phyloP scores from a whole-genome alignment of 1,140 invertebrate species.

The Choristoneura fumiferana region DNA sequence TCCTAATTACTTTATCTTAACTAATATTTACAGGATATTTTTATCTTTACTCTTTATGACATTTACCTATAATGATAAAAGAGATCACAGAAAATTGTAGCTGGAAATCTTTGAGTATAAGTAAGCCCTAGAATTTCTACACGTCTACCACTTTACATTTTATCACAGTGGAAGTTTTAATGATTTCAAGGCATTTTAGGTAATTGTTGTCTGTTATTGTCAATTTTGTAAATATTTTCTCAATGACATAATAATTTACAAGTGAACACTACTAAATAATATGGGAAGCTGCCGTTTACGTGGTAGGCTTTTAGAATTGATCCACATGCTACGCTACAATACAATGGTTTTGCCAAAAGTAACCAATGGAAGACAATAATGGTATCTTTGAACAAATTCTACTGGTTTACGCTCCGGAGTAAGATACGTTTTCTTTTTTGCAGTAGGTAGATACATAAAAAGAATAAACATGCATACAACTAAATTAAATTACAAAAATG shows the following conservation, averaged over 20 bases:
- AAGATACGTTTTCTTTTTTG: constrained; percentile 48
- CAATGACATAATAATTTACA: constrained; percentile 18
- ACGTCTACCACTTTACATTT: constrained; percentile 72
- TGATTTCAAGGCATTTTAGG: constrained; percentile 65
- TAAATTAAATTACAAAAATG: constrained; percentile 73
- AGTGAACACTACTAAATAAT: constrained; percentile 32
- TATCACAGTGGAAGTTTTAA: constrained; percentile 73
- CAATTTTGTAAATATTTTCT: constrained; percentile 38
- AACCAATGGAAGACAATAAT: constrained; percentile 71
- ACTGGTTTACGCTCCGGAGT: constrained; percentile 31
- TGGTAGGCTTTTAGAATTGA: constrained; percentile 49
- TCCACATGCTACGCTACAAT: constrained; percentile 72
- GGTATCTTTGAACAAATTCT: constrained; percentile 20
- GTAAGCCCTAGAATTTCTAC: constrained; percentile 68
- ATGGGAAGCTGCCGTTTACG: constrained; percentile 37
- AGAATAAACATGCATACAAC: constrained; percentile 47
- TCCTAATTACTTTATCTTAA: constrained; percentile 45
- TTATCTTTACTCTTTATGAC: constrained; percentile 60
- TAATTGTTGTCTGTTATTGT: constrained; percentile 56
- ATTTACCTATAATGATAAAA: constrained; percentile 76
- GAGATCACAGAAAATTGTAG: constrained; percentile 81
- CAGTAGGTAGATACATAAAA: constrained; percentile 41
- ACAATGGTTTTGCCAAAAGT: constrained; percentile 66
- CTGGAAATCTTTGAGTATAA: constrained; percentile 77
- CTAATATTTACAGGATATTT: constrained; percentile 70